A percentile compares a stretch with the other conserved stretches of the same genome.
Conservation (phyloP, 2,888 invertebrate genomes). For the Xestia rhomboidea region DNA sequence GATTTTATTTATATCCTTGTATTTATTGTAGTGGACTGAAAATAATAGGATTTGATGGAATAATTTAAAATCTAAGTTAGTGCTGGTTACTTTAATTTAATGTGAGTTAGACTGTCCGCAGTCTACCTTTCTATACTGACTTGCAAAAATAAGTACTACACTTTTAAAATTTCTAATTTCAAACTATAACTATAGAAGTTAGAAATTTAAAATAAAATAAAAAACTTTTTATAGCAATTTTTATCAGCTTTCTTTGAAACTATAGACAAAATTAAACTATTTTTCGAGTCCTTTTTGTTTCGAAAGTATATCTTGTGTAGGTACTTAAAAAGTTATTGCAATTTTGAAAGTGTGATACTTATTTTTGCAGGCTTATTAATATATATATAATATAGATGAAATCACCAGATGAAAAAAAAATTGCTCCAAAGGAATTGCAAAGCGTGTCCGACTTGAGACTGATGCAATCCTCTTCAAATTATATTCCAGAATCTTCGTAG, state of each 20-base stretch:
- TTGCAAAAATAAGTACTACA: too few species aligned
- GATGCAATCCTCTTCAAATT: slow-evolving; percentile 50
- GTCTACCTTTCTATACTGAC: background rate
- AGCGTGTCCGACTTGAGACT: slow-evolving; percentile 26
- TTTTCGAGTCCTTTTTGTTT: too few species aligned
- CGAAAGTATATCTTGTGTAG: too few species aligned
- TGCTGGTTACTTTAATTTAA: background rate
- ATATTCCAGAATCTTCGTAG: slow-evolving; percentile 43
- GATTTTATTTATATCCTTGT: slow-evolving; percentile 48
- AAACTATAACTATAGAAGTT: too few species aligned
- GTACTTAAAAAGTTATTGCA: too few species aligned
- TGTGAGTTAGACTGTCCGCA: background rate
- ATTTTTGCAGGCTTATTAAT: too few species aligned
- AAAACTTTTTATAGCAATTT: too few species aligned
- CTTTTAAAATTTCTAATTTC: too few species aligned
- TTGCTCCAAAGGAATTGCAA: slow-evolving; percentile 25
- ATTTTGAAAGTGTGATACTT: too few species aligned
- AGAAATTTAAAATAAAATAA: too few species aligned
- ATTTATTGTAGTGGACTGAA: slow-evolving; percentile 1
- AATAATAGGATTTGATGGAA: background rate
- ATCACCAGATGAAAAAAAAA: slow-evolving; percentile 15
- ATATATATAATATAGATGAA: slow-evolving; percentile 28
- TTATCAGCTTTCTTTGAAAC: too few species aligned
- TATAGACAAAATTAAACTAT: too few species aligned
- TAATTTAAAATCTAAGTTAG: background rate